Evolutionary conservation across 2,113 vertebrate genomes (phyloP), one percentile per base, ranked within the genome.

Genomic region (Nerophis ophidion): DNA sequence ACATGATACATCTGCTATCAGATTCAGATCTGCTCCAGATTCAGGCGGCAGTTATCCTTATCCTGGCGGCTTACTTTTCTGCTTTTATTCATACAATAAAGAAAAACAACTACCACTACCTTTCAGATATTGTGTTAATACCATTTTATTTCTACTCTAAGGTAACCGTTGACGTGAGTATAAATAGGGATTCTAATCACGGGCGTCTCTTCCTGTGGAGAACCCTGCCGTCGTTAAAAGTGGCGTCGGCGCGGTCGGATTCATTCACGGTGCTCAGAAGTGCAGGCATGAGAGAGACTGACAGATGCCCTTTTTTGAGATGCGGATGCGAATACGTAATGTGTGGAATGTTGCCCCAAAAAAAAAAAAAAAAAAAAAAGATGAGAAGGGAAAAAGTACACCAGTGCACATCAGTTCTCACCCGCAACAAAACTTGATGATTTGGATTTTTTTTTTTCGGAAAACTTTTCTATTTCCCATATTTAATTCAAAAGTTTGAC

Each of bases 261-360:
- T 75, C 59, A 44, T 63, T 69, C 13, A 33, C 48, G 42, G 62
- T 57, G 45, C 66, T 79, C 66, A 56, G 65, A 72, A 13, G 26
- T 19, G 1, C 5, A 56, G 13, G 61, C 38, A 51, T 46, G 46
- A 74, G 71, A 63, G 57, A 79, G 74, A 68, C 54, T 79, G 81
- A 79, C 75, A 67, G 74, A 72, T 81, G 73, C 61, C 76, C 71
- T 76, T 81, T 76, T 81, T 83, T 51, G 33, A 70, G 44, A 68
- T 74, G 68, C 48, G 34, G 54, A 63, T n/a, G 48, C 57, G 66
- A 62, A 66, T 62, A 19, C 38, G 46, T 14, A 35, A 36, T 19
- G 55, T 52, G 56, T 66, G 49, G 40, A 47, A 49, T 66, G 7
- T 48, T 50, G 63, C 60, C 49, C 4, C 47, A 62, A 56, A 26